Percentiles rank a stretch among this genome's conserved stretches.
Conservation (phyloP, 2,888 invertebrate species). For the Microplitis deprimator region DNA sequence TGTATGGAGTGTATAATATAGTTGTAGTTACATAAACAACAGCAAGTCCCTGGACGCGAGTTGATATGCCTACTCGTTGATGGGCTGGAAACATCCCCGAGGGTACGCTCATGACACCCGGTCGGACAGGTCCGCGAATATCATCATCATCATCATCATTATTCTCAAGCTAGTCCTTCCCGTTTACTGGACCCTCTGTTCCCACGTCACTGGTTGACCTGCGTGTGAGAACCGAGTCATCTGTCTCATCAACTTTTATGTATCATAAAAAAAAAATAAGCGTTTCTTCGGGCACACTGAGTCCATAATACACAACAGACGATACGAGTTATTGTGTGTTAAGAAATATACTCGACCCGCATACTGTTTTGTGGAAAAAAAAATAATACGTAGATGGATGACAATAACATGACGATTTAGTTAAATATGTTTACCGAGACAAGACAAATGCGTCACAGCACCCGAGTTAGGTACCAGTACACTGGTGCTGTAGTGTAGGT, state of each 20-base stretch:
- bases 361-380: too few relatives aligned
- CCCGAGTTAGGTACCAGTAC: neutral
- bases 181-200: slow-evolving; percentile 43
- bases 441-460: neutral
- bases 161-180: slow-evolving; percentile 45
- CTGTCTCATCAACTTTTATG: slow-evolving; percentile 39
- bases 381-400: too few relatives aligned
- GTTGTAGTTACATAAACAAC: neutral
- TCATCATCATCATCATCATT: slow-evolving; percentile 47
- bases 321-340: too few relatives aligned
- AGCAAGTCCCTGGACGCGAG: slow-evolving; percentile 38
- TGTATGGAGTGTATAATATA: neutral
- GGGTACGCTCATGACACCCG: slow-evolving; percentile 48
- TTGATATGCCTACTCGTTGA: slow-evolving; percentile 35
- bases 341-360: too few relatives aligned
- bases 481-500: slow-evolving; percentile 42
- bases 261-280: neutral
- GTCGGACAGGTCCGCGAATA: slow-evolving; percentile 51
- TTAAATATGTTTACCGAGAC: neutral
- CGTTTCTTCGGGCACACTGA: too few relatives aligned
- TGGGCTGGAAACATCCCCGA: slow-evolving; percentile 31
- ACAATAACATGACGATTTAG: too few relatives aligned
- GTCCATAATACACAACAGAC: too few relatives aligned
- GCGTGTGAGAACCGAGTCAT: slow-evolving; percentile 21
- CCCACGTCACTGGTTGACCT: slow-evolving; percentile 37